These are phyloP conservation scores for Monarcha castaneiventris DNA, from an alignment of 2,113 vertebrate species.

Conservation along the genomic window DNA sequence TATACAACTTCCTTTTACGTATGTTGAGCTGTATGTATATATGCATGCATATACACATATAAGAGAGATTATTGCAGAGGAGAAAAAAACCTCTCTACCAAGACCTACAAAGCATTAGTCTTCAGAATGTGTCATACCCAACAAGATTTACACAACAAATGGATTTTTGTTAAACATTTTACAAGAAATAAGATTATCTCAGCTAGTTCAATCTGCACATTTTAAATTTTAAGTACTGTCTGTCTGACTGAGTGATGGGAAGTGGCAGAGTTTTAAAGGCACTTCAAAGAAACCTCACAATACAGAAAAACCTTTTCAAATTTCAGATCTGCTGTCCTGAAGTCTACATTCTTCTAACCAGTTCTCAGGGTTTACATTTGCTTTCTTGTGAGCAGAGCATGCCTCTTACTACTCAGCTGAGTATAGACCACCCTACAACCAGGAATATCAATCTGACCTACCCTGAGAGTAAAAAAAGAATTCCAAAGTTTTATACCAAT, in stretches of 20 bases:
- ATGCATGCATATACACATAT: not conserved
- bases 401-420: not conserved
- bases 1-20: conserved; percentile 77
- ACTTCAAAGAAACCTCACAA: not conserved
- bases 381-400: not conserved
- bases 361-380: not conserved
- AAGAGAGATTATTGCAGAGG: not conserved
- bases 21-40: conserved; percentile 30
- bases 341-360: not conserved
- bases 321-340: not conserved
- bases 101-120: conserved; percentile 28
- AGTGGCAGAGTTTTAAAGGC: not conserved
- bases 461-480: not conserved
- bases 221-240: not conserved
- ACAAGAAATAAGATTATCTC: conserved; percentile 16
- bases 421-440: not conserved
- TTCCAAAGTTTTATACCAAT: not conserved
- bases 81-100: not conserved
- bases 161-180: conserved; percentile 50
- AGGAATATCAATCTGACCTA: not conserved
- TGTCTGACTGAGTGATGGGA: not conserved
- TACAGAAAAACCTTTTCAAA: not conserved
- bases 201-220: not conserved
- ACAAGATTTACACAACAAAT: conserved; percentile 55
- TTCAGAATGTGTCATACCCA: not conserved